Evolutionary conservation across 2,888 invertebrate genomes (phyloP).

Genomic region (Oscheius onirici): DNA sequence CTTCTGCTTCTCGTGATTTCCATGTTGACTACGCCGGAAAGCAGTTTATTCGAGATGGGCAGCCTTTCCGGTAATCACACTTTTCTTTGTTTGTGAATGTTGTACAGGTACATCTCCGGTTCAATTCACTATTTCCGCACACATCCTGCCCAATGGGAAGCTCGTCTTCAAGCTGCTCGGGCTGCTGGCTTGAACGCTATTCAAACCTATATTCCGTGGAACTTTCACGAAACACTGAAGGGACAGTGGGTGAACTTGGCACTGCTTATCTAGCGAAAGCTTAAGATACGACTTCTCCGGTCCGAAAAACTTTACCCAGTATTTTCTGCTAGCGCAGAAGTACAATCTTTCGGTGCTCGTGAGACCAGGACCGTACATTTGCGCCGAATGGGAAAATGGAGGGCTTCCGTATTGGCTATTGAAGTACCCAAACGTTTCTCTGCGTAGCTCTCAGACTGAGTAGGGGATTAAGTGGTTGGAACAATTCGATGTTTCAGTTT

Average conservation of each 20-base stretch:
- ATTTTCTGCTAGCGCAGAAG: slow-evolving; percentile 53
- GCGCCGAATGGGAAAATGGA: slow-evolving; percentile 57
- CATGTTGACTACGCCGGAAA: slow-evolving; percentile 27
- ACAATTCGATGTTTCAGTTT: neutral
- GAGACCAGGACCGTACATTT: slow-evolving; percentile 62
- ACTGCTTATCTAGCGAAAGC: too few species aligned
- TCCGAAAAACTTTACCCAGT: slow-evolving; percentile 49
- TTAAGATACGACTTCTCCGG: slow-evolving; percentile 43
- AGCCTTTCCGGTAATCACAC: slow-evolving; percentile 26
- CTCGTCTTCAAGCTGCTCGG: slow-evolving; percentile 77
- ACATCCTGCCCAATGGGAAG: slow-evolving; percentile 83
- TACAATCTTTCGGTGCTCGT: slow-evolving; percentile 53
- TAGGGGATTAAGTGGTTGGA: slow-evolving; percentile 2
- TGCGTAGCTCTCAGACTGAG: slow-evolving; percentile 48
- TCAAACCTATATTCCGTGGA: slow-evolving; percentile 64
- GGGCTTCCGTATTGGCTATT: slow-evolving; percentile 59
- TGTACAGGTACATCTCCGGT: slow-evolving; percentile 77
- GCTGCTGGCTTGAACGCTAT: slow-evolving; percentile 75
- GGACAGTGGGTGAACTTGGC: slow-evolving; percentile 32
- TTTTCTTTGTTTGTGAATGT: neutral
- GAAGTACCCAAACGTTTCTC: slow-evolving; percentile 41
- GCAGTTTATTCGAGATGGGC: slow-evolving; percentile 32
- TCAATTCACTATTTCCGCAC: slow-evolving; percentile 85
- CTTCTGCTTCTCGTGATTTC: slow-evolving; percentile 7
- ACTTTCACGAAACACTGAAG: slow-evolving; percentile 46